Conservation (phyloP, 2,113 vertebrate genomes). For the Mellivora capensis region DNA sequence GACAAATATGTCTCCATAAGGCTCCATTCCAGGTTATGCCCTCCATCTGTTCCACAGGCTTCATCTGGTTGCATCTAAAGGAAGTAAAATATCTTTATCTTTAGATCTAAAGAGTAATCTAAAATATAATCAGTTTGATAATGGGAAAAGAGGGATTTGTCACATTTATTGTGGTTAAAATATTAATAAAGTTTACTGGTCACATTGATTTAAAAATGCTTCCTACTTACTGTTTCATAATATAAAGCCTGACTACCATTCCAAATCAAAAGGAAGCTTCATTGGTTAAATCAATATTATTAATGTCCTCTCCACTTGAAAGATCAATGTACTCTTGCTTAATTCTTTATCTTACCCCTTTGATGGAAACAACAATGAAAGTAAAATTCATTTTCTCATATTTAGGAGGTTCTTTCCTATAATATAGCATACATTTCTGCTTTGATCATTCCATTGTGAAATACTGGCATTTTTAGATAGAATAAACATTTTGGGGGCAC, state of each 20-base stretch:
- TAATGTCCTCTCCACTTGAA: background rate
- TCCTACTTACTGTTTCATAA: background rate
- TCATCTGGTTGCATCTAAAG: slow-evolving; percentile 40
- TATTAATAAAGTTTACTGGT: background rate
- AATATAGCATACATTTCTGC: background rate
- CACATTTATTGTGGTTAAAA: background rate
- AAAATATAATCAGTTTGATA: background rate
- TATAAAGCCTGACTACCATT: background rate
- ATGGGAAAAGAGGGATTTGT: background rate
- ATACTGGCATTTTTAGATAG: background rate
- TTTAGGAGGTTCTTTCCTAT: background rate
- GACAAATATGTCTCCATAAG: slow-evolving; percentile 67
- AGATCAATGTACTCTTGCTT: background rate
- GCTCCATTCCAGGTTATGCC: slow-evolving; percentile 29
- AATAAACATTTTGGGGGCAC: background rate
- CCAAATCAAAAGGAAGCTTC: background rate
- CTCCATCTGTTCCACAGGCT: slow-evolving; percentile 74
- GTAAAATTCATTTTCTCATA: background rate
- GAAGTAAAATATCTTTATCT: slow-evolving; percentile 49
- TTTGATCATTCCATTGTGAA: background rate
- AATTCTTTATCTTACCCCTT: background rate
- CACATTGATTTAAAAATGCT: background rate
- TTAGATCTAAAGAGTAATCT: slow-evolving; percentile 37
- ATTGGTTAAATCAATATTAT: background rate
- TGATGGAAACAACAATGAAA: background rate